Percentiles rank a stretch among this genome's conserved stretches.
These are phyloP conservation scores for Trachelus troglodyta DNA, from an alignment of 2,888 invertebrate genomes.

Conservation along the genomic window DNA sequence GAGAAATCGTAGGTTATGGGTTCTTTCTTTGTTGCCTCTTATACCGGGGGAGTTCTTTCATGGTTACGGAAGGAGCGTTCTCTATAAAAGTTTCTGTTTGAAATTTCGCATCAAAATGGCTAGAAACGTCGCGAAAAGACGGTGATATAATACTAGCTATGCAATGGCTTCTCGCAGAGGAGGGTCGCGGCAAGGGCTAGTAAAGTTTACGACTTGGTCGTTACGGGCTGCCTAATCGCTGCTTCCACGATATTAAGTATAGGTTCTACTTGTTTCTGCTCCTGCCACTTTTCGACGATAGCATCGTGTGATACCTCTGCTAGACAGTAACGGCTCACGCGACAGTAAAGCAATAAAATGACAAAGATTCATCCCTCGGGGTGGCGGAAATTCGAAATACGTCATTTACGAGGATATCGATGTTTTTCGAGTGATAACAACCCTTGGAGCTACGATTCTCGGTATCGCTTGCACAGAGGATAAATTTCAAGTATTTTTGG, in stretches of 20 bases:
- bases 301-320: conserved; percentile 10
- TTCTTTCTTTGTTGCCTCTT: background rate
- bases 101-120: conserved; percentile 4
- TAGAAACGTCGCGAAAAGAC: background rate
- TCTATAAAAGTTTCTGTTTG: background rate
- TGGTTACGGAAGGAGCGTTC: background rate
- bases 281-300: background rate
- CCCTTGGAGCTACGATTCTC: background rate
- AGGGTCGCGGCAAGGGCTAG: background rate
- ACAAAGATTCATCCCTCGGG: conserved; percentile 10
- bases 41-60: background rate
- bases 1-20: background rate
- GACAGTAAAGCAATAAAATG: conserved; percentile 26
- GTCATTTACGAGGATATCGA: background rate
- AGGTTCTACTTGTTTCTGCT: conserved; percentile 22
- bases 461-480: background rate
- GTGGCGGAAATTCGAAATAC: conserved; percentile 12
- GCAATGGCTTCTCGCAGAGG: background rate
- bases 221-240: conserved; percentile 37
- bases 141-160: background rate
- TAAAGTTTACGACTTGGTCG: conserved; percentile 35
- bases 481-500: background rate
- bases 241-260: conserved; percentile 40
- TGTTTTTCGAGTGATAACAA: background rate
- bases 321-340: conserved; percentile 28